Base-by-base conservation (phyloP, 2,113 vertebrate genomes). In the Notothenia coriiceps region DNA sequence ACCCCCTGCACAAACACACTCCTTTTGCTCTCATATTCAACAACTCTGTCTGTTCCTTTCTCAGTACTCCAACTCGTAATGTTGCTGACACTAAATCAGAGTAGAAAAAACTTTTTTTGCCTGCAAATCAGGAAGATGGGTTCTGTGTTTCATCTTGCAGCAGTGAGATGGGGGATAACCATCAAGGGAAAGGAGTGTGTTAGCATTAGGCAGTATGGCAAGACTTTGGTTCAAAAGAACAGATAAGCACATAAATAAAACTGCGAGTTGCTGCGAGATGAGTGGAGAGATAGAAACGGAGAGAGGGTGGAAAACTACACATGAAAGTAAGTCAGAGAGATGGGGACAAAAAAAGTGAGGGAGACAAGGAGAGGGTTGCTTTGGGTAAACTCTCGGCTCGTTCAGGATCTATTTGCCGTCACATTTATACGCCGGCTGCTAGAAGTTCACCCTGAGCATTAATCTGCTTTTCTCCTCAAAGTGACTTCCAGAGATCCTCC, bases 151-250 rank as follows among this genome's bases (percentile, higher is more conserved):
- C 68, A 84, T 90, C 89, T 66, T 66, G 2, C 54, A 63, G 68
- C 80, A 87, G 62, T 79, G 77, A 68, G 64, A 54, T 33, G 46
- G 49, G 67, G 62, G 43, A 88, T 82, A 84, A 83, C 77, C 84
- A 89, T 90, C 87, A 89, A 84, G 76, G 70, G 70, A 71, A 73
- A 79, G 57, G 46, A 77, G 54, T 56, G 74, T 2, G 75, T 80
- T 80, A 82, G 73, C 74, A 84, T 82, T 77, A 87, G 64, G 51
- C 61, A 77, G 77, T 63, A 64, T 77, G 75, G 88, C 50, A 76
- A 70, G 70, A 80, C 78, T 80, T 88, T 70, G 81, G 73, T 88
- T 88, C 79, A 86, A 88, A 91, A 76, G 74, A 84, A 76, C n/a
- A 76, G 70, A 81, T 71, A 85, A 72, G 66, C 59, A 82, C 77